Conservation (phyloP, 1,140 invertebrate species). For the Brachionus rubens region DNA sequence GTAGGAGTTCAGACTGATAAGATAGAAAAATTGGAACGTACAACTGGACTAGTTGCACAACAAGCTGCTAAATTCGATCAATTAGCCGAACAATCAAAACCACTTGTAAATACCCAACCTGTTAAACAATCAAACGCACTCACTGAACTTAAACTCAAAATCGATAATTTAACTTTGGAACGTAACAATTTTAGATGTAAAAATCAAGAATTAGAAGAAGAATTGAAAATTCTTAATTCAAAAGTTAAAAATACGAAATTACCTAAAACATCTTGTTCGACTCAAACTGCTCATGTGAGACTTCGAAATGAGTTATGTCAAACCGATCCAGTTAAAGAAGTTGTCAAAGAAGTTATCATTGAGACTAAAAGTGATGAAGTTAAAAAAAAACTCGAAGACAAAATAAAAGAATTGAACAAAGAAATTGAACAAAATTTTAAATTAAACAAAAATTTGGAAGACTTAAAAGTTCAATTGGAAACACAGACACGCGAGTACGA, state of each 20-base stretch:
- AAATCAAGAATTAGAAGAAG: conserved; percentile 2
- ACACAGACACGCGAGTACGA: not conserved
- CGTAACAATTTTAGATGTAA: not conserved
- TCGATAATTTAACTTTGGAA: conserved; percentile 25
- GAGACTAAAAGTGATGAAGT: not conserved
- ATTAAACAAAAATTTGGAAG: conserved; percentile 15
- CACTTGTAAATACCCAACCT: too few species aligned
- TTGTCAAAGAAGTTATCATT: not conserved
- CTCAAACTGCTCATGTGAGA: not conserved
- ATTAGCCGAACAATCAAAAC: not conserved
- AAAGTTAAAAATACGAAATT: not conserved
- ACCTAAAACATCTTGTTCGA: not conserved
- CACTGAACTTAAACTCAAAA: conserved; percentile 1
- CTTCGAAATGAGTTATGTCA: not conserved
- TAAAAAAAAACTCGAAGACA: not conserved
- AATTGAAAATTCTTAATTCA: not conserved
- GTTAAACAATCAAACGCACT: not conserved
- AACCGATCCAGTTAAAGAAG: not conserved
- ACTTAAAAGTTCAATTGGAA: conserved; percentile 4
- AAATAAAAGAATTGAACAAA: not conserved
- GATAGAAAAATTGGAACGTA: not conserved
- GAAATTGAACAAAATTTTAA: conserved; percentile 31
- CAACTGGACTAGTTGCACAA: conserved; percentile 12
- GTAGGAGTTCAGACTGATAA: not conserved
- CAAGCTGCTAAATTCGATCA: conserved; percentile 27